Base-by-base conservation (phyloP, 2,797 vertebrate genomes). In the Ptychobarbus kaznakovi region DNA sequence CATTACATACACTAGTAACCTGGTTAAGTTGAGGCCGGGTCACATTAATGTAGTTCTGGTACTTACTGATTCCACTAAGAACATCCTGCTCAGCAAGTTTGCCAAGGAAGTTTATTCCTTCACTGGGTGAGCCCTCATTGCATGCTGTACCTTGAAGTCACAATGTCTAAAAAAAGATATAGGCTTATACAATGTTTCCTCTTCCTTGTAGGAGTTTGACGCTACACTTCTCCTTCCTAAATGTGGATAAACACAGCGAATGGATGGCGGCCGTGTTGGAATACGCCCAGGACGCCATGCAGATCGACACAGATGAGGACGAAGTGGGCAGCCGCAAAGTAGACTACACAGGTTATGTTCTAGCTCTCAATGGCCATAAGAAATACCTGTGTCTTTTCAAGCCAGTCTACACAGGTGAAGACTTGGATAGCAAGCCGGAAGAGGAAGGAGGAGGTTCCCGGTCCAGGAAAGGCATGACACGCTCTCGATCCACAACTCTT, bases 41-140 rank as follows among this genome's bases (percentile, higher is more conserved):
- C 97, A 99, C 92, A 97, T 99, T 91, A 99, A 99, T 0, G 96
- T 99, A n/a, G 97, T 99, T 83, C 94, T 99, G 88, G 96, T 99
- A 82, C 96, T 99, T 42, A 97, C 97, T 0, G 95, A 95, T 49
- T 90, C 96, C 49, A 97, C 97, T 88, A 99, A 98, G 92, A 97
- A 97, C 28, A 91, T 94, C 44, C 95, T 99, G 12, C 97, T 99
- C 1, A 98, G 98, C 96, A 98, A 97, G 90, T 99, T 99, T 20
- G 98, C 98, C 77, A 93, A 98, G 88, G 98, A 99, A 90, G 98
- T 99, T 76, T 99, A 98, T 93, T 96, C 96, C 0, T 99, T 99
- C 92, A 99, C 98, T 0, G 97, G 97, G 98, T 99, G 81, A 91
- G 95, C 61, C 28, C 69, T 46, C 42, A 56, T 12, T 40, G 40